A percentile compares a stretch with the other conserved stretches of the same genome.
Conservation (phyloP, 1,140 invertebrate genomes). For the Zaprionus lachaisei region DNA sequence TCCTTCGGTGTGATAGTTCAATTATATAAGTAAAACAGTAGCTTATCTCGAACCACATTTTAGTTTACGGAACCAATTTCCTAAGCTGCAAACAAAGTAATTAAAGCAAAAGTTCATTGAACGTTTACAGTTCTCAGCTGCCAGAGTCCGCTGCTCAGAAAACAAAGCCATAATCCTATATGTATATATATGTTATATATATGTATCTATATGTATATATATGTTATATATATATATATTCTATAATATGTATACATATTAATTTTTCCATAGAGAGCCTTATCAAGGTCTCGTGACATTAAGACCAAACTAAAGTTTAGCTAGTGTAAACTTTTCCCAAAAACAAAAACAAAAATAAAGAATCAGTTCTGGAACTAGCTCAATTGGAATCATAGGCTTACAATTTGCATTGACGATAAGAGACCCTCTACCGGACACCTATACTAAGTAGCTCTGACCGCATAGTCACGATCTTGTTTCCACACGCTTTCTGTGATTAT, state of each 20-base stretch:
- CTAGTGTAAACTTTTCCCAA: slow-evolving; percentile 20
- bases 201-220: slow-evolving; percentile 1
- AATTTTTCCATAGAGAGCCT: slow-evolving; percentile 22
- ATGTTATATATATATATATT: not conserved
- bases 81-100: slow-evolving; percentile 12
- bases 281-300: slow-evolving; percentile 46
- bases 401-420: slow-evolving; percentile 75
- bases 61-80: not conserved
- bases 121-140: slow-evolving; percentile 21
- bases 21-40: not conserved
- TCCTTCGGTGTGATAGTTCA: not conserved
- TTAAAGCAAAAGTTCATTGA: slow-evolving; percentile 42
- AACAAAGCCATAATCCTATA: slow-evolving; percentile 39
- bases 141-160: slow-evolving; percentile 5
- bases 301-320: slow-evolving; percentile 11
- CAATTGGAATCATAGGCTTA: slow-evolving; percentile 49
- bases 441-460: slow-evolving; percentile 22
- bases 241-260: slow-evolving; percentile 4
- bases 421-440: slow-evolving; percentile 16
- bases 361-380: slow-evolving; percentile 51
- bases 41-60: not conserved
- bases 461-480: slow-evolving; percentile 39
- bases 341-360: slow-evolving; percentile 14
- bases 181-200: not conserved
- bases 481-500: slow-evolving; percentile 45